Evolutionary conservation across 1,140 invertebrate species (phyloP), one percentile per base, ranked within the genome.

Genomic region (Cephus cinctus): DNA sequence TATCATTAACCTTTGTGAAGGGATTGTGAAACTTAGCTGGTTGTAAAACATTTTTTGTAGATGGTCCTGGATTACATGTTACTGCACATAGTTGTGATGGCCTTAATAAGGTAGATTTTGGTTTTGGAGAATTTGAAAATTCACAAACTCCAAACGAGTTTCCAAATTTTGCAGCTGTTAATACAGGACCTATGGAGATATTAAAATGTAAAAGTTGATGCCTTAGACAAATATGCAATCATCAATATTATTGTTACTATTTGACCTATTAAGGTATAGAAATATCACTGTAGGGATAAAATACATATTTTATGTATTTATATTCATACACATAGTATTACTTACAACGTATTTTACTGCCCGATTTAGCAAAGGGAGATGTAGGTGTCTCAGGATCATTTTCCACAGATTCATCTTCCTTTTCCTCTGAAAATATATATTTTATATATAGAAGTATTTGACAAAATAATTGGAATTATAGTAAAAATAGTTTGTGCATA

Each of bases 21-120:
- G 72, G 69, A 56, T 69, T 75, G 6, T 65, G 58, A 32, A 71
- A 65, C 40, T 70, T 71, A 4, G 67, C 59, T 4, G 71, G 69
- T 43, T 71, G 61, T 11, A 70, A 23, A n/a, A 65, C 47, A 9
- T 44, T 52, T 43, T 66, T 67, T 1, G 50, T 30, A 1, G 59
- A 20, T 6, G 54, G 32, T 15, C 25, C 50, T 36, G 34, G 50
- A 52, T 45, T 65, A 18, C 62, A 70, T 2, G 65, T 47, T 4
- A 64, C 38, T 11, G 65, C 35, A 23, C 59, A 59, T 22, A 75
- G 47, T 32, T 71, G 59, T 0, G 74, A 69, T 3, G 70, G 70
- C 56, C 69, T 66, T 11, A 75, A 43, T 16, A 71, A 52, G 4
- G 56, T 56, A 5, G 61, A 40, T 47, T 65, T 69, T 57, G 52